These are phyloP conservation scores for Pachyramphus minor DNA, from an alignment of 2,113 vertebrate species.

Conservation along the genomic window DNA sequence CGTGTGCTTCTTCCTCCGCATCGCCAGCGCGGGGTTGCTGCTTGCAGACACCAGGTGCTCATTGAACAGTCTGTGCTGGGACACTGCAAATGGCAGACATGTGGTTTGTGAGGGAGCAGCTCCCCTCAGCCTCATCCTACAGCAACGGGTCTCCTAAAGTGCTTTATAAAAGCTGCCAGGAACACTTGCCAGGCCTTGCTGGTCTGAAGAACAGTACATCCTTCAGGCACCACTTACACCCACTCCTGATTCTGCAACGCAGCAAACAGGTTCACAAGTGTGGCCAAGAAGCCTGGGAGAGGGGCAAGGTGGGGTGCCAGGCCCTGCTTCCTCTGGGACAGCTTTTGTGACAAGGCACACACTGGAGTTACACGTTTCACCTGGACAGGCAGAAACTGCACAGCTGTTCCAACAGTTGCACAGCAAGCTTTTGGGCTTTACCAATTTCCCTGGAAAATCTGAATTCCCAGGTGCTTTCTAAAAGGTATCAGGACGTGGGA, in stretches of 20 bases:
- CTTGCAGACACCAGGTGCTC: conserved; percentile 95
- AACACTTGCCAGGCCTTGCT: rapidly evolving
- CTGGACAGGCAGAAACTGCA: not conserved
- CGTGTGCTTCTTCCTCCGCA: conserved; percentile 93
- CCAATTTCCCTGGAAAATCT: not conserved
- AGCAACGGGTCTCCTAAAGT: not conserved
- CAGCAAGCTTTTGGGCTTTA: not conserved
- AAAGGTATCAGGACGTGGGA: not conserved
- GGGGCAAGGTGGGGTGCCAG: not conserved
- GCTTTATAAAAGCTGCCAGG: not conserved
- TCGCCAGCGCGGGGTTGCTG: conserved; percentile 90
- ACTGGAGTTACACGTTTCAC: not conserved
- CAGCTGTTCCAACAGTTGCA: not conserved
- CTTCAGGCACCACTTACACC: not conserved
- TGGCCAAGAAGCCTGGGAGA: not conserved
- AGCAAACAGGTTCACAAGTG: not conserved
- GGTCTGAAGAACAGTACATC: not conserved
- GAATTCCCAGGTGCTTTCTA: not conserved
- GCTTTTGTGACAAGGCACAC: not conserved
- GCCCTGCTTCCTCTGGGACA: not conserved
- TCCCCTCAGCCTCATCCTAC: not conserved
- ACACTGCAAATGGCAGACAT: conserved; percentile 71
- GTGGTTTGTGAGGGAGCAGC: not conserved
- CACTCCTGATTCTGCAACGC: not conserved
- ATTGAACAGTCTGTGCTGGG: conserved; percentile 94